A percentile compares a stretch with the other conserved stretches of the same genome.
These are phyloP conservation scores for Clarias magur DNA, from an alignment of 2,113 vertebrate genomes.

Conservation along the genomic window DNA sequence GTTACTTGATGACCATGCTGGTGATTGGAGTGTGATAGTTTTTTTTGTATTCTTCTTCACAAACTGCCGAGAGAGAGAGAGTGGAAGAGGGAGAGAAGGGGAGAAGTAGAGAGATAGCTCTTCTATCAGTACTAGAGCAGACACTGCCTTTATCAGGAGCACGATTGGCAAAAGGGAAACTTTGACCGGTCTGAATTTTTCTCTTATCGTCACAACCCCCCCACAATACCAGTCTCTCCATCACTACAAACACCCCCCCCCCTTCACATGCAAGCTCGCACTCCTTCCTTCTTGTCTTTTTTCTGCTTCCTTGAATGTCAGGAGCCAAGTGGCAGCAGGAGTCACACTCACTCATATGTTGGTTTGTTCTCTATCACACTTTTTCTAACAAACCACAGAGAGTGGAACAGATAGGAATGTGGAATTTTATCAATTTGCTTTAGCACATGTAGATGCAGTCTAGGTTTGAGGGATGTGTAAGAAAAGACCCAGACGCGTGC, in stretches of 20 bases:
- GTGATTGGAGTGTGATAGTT: constrained; percentile 80
- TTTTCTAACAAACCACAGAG: constrained; percentile 52
- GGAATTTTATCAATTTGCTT: constrained; percentile 33
- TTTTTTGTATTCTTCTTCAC: constrained; percentile 63
- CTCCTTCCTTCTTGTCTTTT: constrained; percentile 59
- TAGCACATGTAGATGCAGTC: constrained; percentile 35
- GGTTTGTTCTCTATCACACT: constrained; percentile 52
- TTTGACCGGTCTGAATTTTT: constrained; percentile 87
- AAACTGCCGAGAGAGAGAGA: constrained; percentile 72
- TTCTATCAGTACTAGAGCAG: constrained; percentile 90
- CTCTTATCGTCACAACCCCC: constrained; percentile 74
- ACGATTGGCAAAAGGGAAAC: constrained; percentile 89
- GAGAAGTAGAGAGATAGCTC: constrained; percentile 74
- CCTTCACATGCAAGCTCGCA: constrained; percentile 39
- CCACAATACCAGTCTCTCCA: constrained; percentile 51
- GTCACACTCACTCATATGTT: constrained; percentile 50
- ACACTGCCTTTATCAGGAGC: constrained; percentile 87
- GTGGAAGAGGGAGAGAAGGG: constrained; percentile 37
- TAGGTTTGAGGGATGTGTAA: not conserved
- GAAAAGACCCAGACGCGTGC: not conserved
- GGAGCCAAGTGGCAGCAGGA: constrained; percentile 59
- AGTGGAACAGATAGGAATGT: constrained; percentile 39
- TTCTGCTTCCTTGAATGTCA: constrained; percentile 61
- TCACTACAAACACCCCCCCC: constrained; percentile 52
- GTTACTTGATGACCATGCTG: constrained; percentile 81